A percentile compares a stretch with the other conserved stretches of the same genome.
Evolutionary conservation across 2,888 invertebrate species (phyloP).

Genomic region (Idaea aversata): DNA sequence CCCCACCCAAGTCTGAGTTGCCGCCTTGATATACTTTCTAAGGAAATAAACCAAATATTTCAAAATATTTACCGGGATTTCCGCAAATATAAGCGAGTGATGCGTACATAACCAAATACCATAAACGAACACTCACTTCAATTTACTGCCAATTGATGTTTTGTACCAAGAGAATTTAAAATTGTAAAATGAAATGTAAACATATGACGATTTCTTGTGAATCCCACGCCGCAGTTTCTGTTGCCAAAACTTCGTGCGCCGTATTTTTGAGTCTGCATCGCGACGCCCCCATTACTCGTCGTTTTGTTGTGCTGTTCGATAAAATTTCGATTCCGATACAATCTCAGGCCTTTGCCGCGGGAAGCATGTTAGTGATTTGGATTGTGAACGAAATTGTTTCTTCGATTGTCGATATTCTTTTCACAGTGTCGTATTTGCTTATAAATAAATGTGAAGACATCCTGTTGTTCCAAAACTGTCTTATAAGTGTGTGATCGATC

Average conservation of each 20-base stretch:
- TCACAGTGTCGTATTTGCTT: conserved; percentile 44
- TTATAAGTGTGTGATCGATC: conserved; percentile 49
- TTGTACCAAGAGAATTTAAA: conserved; percentile 35
- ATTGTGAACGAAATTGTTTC: conserved; percentile 41
- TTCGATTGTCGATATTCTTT: conserved; percentile 41
- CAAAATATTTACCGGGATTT: conserved; percentile 41
- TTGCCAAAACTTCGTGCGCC: conserved; percentile 72
- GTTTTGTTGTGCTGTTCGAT: conserved; percentile 43
- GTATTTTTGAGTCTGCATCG: conserved; percentile 45
- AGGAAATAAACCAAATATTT: conserved; percentile 43
- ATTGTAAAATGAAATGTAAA: conserved; percentile 29
- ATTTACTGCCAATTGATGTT: conserved; percentile 36
- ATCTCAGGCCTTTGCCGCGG: conserved; percentile 16
- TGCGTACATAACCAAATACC: conserved; percentile 9
- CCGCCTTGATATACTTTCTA: conserved; percentile 49
- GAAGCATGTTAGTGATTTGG: conserved; percentile 49
- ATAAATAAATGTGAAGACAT: conserved; percentile 49
- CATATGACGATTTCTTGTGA: conserved; percentile 32
- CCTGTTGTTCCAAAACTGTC: conserved; percentile 48
- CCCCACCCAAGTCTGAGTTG: conserved; percentile 50
- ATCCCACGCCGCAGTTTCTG: conserved; percentile 47
- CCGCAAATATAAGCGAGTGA: conserved; percentile 21
- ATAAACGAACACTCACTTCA: conserved; percentile 22
- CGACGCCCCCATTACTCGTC: conserved; percentile 40
- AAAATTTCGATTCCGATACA: conserved; percentile 28